Conservation (phyloP, 2,888 invertebrate genomes). For the Conchocele bisecta region DNA sequence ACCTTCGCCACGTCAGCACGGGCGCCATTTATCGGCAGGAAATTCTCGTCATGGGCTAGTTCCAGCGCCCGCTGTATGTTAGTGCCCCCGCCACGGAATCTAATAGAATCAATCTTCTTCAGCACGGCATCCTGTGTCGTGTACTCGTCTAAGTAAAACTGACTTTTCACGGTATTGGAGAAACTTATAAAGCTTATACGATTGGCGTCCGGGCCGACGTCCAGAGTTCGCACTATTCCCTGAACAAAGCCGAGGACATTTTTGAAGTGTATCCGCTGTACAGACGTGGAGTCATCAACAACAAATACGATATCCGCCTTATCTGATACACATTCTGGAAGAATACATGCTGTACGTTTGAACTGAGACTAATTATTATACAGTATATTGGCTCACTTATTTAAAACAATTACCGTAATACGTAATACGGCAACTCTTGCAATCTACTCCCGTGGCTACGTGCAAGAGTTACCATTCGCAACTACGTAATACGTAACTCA, state of each 20-base stretch:
- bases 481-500: no score
- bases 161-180: conserved; percentile 19
- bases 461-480: no score
- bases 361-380: no score
- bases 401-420: no score
- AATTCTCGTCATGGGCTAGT: conserved; percentile 20
- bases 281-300: conserved; percentile 52
- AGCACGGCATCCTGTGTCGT: neutral
- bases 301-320: conserved; percentile 45
- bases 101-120: conserved; percentile 21
- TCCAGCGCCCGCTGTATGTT: conserved; percentile 32
- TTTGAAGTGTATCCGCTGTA: conserved; percentile 12
- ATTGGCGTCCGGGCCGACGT: conserved; percentile 30
- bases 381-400: no score
- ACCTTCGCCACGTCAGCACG: conserved; percentile 21
- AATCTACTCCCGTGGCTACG: no score
- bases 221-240: conserved; percentile 18
- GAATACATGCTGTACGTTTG: no score
- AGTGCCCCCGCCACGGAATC: conserved; percentile 39
- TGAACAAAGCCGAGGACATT: conserved; percentile 18
- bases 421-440: no score
- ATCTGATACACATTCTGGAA: conserved; percentile 36
- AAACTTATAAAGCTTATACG: conserved; percentile 44
- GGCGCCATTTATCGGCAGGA: conserved; percentile 21
- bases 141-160: conserved; percentile 38